Evolutionary conservation across 2,797 vertebrate genomes (phyloP), one percentile per base, ranked within the genome.

Genomic region (Chrosomus eos): DNA sequence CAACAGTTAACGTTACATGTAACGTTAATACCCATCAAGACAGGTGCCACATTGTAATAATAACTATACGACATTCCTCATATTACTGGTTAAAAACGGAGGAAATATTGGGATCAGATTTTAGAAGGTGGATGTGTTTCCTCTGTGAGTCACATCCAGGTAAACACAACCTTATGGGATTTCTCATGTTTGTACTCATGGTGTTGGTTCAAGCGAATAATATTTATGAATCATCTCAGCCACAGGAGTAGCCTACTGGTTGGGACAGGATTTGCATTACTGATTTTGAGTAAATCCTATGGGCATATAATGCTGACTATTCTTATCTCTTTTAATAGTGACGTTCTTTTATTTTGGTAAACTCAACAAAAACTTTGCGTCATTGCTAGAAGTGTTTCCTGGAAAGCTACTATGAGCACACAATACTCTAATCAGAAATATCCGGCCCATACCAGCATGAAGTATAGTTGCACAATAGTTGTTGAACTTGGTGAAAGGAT

Each of bases 391-490:
- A 67, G 72, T 75, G 66, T 4, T 83, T 83, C 72, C 81, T 83
- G 81, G 71, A 76, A 83, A 28, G 60, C 72, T 83, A 51, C 71
- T 74, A 66, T 4, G 18, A 33, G 55, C 36, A n/a, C 43, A 26
- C 23, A 36, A 51, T 26, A 64, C 55, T 66, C 31, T 16, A 53
- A 60, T 48, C 51, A 28, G 81, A 74, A 38, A 66, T 75, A 66
- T 82, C 81, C 31, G 23, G 71, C 31, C 23, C 72, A 38, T 28
- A 75, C 81, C 19, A 75, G 60, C 26, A 33, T 76, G 60, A 40
- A 67, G 72, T 45, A n/a, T n/a, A 62, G 38, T 74, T 82, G 60
- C 81, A 83, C 81, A 76, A 40, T 83, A 55, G 72, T 67, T 53
- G 60, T 74, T 75, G 72, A 83, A 53, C 72, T 83, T 76, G 72